phyloP scores from a whole-genome alignment of 2,113 vertebrate genomes.

The Neodon shergylaensis region DNA sequence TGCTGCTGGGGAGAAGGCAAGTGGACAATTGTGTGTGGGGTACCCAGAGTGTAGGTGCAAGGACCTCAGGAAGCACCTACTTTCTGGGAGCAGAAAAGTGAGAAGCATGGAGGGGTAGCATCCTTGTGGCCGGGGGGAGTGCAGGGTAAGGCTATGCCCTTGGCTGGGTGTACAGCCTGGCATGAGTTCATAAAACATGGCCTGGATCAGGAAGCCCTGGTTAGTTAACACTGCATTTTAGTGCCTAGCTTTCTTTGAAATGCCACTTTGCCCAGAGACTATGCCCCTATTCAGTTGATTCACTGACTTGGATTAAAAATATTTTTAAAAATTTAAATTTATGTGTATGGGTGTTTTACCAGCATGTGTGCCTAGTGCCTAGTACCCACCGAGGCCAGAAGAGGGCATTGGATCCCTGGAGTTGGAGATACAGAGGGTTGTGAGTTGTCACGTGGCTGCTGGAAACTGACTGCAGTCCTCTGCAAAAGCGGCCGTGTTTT shows the following conservation, averaged over 20 bases:
- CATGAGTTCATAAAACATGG: not conserved
- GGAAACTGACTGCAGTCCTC: not conserved
- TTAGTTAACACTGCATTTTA: not conserved
- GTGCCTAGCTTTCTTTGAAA: not conserved
- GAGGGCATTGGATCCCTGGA: not conserved
- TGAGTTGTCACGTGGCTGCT: not conserved
- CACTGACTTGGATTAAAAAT: slow-evolving; percentile 22
- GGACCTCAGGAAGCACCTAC: not conserved
- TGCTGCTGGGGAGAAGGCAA: not conserved
- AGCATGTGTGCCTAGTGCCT: not conserved
- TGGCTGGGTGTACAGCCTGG: not conserved
- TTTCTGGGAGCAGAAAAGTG: not conserved
- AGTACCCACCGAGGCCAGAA: not conserved
- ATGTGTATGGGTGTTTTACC: not conserved
- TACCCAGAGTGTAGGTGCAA: not conserved
- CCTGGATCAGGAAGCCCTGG: not conserved
- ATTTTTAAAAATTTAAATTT: not conserved
- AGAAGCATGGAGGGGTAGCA: not conserved
- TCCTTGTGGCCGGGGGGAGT: not conserved
- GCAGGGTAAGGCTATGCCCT: not conserved
- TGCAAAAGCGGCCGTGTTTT: not conserved
- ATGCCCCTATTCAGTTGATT: not conserved
- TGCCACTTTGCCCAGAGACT: not conserved
- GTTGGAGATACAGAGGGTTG: not conserved
- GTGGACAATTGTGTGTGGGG: not conserved